Conservation (phyloP, 2,113 vertebrate species). For the Fregetta grallaria region DNA sequence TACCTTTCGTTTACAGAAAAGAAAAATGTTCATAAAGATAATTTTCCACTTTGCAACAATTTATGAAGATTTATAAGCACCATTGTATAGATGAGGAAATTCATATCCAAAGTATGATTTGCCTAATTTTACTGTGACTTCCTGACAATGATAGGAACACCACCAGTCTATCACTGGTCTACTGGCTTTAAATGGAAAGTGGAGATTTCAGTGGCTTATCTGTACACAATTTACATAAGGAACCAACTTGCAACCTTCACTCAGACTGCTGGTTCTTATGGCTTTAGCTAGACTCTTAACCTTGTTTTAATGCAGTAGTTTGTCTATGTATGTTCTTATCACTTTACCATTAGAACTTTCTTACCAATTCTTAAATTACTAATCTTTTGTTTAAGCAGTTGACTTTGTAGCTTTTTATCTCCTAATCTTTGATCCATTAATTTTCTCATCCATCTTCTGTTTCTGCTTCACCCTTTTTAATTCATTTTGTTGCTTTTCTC, state of each 20-base stretch:
- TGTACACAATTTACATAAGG: background rate
- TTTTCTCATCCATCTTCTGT: conserved; percentile 18
- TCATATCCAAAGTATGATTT: background rate
- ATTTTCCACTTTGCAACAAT: background rate
- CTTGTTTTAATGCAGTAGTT: background rate
- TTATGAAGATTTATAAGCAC: background rate
- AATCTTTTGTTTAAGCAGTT: background rate
- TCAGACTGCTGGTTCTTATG: background rate
- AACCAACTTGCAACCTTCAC: background rate
- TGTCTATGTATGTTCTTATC: background rate
- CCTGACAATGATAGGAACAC: background rate
- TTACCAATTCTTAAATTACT: conserved; percentile 1
- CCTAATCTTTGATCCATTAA: background rate
- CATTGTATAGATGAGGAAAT: background rate
- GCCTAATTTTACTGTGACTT: background rate
- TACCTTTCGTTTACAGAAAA: background rate
- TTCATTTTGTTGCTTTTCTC: background rate
- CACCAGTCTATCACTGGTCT: background rate
- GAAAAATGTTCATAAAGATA: background rate
- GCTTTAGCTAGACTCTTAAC: background rate
- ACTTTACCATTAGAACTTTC: background rate
- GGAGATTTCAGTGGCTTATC: background rate
- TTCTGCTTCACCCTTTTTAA: background rate
- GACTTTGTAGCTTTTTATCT: background rate
- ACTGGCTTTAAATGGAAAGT: background rate